Evolutionary conservation across 1,140 invertebrate genomes (phyloP), one percentile per base, ranked within the genome.

Genomic region (Drosophila nigrodunni): DNA sequence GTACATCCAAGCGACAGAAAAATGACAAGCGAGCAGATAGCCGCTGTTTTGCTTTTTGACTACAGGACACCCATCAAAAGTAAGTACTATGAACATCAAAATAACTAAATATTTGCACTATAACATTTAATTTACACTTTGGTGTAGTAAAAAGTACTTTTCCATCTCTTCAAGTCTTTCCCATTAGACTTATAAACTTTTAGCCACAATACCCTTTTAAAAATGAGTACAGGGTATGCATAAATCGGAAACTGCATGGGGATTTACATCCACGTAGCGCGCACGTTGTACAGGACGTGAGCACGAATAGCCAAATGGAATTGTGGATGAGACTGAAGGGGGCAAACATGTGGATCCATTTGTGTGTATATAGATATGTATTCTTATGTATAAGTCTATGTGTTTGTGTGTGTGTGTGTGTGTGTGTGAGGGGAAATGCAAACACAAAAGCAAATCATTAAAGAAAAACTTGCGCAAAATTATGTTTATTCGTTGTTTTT

Each of bases 361-460:
- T 13, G 10, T 18, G 7, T 18, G 35, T 47, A 11, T 7, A 50
- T n/a, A 37, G 34, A 8, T 41, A 54, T 37, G 30, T 37, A 30
- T 52, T 7, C 25, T 7, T n/a, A 9, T 13, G 6, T 43, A 39
- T 30, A 21, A n/a, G 65, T 30, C 8, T 58, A 10, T 43, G 39
- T 43, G 39, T 21, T 35, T 60, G 66, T 50, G 66, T 50, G 54
- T 13, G 10, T 58, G 21, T 43, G 49, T 57, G 34, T 15, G 60
- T 46, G 21, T 25, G 35, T 50, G 30, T 34, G 68, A 49, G 7
- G 49, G 59, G 39, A 54, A 59, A 57, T 61, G 74, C 37, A 78
- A 74, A 77, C 78, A 73, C 52, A 74, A 82, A 81, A 64, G 62
- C 78, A 78, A 82, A 82, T 82, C 74, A 80, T 78, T 82, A 78